phyloP scores from a whole-genome alignment of 2,113 vertebrate genomes.

The Hemichromis elongatus region DNA sequence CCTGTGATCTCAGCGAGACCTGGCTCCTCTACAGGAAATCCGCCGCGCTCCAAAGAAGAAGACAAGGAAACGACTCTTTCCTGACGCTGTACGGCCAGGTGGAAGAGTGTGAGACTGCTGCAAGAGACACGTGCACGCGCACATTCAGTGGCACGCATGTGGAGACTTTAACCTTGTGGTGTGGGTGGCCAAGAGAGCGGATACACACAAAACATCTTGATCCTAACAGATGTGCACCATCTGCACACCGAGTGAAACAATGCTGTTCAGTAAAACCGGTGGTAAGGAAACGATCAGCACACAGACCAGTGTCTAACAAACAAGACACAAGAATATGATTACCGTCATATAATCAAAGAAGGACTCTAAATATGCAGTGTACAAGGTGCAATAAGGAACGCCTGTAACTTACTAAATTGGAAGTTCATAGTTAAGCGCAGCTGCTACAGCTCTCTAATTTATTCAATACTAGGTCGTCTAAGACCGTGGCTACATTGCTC shows the following conservation, averaged over 20 bases:
- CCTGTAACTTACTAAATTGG: conserved; percentile 19
- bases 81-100: conserved; percentile 49
- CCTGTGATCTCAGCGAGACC: conserved; percentile 55
- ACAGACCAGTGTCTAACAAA: neutral
- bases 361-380: neutral
- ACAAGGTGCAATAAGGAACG: conserved; percentile 9
- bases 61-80: conserved; percentile 57
- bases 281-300: neutral
- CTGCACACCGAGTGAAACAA: conserved; percentile 6
- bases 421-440: conserved; percentile 3
- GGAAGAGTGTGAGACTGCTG: conserved; percentile 3
- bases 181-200: neutral
- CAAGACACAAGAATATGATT: neutral
- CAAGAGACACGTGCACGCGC: neutral
- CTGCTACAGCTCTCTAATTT: conserved; percentile 35
- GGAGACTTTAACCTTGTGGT: neutral
- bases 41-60: conserved; percentile 23
- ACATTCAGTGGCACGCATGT: neutral
- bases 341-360: neutral
- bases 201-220: neutral
- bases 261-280: neutral
- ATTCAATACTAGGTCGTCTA: neutral
- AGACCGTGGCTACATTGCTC: conserved; percentile 14
- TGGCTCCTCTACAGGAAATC: conserved; percentile 62
- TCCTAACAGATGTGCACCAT: conserved; percentile 36